Conservation (phyloP, 2,113 vertebrate species). For the Rhabdornis inornatus region DNA sequence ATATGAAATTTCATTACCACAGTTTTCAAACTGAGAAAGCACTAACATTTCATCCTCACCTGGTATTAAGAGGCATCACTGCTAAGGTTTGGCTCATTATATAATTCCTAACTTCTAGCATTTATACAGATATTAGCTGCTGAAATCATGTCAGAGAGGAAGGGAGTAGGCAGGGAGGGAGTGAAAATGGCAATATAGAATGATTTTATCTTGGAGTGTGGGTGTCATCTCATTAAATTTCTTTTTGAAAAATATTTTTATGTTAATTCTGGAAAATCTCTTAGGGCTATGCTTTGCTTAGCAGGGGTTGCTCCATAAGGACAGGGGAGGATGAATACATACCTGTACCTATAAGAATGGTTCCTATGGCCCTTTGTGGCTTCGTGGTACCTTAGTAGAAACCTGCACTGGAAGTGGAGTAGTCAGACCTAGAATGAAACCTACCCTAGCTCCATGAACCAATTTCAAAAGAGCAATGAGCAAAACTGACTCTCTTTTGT, state of each 20-base stretch:
- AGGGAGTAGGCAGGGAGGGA: conserved; percentile 1
- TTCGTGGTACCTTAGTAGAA: not conserved
- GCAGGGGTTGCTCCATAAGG: not conserved
- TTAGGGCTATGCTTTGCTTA: not conserved
- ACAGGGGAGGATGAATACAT: not conserved
- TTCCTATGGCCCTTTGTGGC: not conserved
- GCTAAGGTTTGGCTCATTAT: not conserved
- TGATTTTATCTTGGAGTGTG: conserved; percentile 16
- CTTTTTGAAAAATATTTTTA: conserved; percentile 37
- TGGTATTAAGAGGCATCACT: not conserved
- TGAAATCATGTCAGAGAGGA: not conserved
- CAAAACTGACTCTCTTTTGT: not conserved
- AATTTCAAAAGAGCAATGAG: not conserved
- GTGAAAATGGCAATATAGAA: not conserved
- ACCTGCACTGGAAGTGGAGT: not conserved
- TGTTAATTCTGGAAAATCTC: conserved; percentile 2
- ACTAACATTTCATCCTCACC: not conserved
- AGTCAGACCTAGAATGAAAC: not conserved
- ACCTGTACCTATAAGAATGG: not conserved
- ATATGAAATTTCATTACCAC: not conserved
- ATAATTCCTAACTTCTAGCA: not conserved
- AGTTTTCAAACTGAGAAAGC: not conserved
- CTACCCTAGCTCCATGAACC: not conserved
- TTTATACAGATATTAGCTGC: not conserved
- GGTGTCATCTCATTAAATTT: conserved; percentile 19